Conservation (phyloP, 2,113 vertebrate species). For the Rallus limicola region DNA sequence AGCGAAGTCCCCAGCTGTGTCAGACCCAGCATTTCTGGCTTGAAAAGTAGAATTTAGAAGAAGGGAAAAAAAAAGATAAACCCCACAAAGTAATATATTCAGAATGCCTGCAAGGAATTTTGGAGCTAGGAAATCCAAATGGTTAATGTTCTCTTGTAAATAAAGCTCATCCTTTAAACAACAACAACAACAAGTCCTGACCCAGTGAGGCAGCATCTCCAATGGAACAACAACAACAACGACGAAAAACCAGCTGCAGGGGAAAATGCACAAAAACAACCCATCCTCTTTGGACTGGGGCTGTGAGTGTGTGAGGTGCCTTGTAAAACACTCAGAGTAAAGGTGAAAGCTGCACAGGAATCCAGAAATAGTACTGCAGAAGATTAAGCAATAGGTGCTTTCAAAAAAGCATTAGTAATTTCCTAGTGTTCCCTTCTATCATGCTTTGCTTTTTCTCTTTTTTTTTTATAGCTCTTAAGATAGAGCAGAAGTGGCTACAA, state of each 20-base stretch:
- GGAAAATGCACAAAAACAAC: neutral
- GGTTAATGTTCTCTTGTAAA: constrained; percentile 27
- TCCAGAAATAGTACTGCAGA: constrained; percentile 25
- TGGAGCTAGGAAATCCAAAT: neutral
- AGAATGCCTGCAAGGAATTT: neutral
- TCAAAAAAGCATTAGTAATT: constrained; percentile 24
- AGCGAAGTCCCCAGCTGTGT: neutral
- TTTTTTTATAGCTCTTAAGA: constrained; percentile 16
- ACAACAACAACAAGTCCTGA: neutral
- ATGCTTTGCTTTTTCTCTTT: neutral
- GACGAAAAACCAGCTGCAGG: neutral
- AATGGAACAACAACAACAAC: neutral
- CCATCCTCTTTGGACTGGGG: neutral
- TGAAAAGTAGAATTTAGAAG: neutral
- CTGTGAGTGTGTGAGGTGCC: neutral
- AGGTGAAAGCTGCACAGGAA: constrained; percentile 38
- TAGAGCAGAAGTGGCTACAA: constrained; percentile 56
- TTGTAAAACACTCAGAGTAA: neutral
- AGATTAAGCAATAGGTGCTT: constrained; percentile 26
- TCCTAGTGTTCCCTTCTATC: neutral
- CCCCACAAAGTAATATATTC: neutral
- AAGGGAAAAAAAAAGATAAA: too few relatives aligned
- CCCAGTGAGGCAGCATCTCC: neutral
- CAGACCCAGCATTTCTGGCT: neutral
- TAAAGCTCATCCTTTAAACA: neutral